A percentile compares a stretch with the other conserved stretches of the same genome.
phyloP scores from a whole-genome alignment of 1,140 invertebrate genomes.

The Lutraria rhynchaena region DNA sequence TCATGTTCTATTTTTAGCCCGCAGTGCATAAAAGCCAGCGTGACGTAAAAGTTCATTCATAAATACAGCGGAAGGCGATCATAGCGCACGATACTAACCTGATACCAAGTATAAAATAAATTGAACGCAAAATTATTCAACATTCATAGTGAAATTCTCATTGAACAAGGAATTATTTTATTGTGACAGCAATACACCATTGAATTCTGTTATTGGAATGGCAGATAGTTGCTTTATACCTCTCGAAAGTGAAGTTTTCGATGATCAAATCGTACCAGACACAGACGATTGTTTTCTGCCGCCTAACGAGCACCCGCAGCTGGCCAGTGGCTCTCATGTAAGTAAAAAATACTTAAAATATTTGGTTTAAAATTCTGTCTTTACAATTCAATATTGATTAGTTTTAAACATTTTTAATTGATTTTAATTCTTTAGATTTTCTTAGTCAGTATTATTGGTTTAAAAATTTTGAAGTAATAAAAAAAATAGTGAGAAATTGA shows the following conservation, averaged over 20 bases:
- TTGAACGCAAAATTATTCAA: too few species aligned
- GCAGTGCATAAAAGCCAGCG: slow-evolving; percentile 30
- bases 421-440: too few species aligned
- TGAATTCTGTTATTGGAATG: slow-evolving; percentile 59
- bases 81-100: background rate
- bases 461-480: too few species aligned
- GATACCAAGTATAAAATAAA: background rate
- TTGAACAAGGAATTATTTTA: slow-evolving; percentile 23
- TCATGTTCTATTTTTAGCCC: slow-evolving; percentile 40
- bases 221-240: slow-evolving; percentile 67
- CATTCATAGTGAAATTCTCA: slow-evolving; percentile 15
- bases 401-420: too few species aligned
- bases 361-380: too few species aligned
- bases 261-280: slow-evolving; percentile 81
- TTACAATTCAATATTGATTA: too few species aligned
- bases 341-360: too few species aligned
- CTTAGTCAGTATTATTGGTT: too few species aligned
- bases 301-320: slow-evolving; percentile 61
- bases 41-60: slow-evolving; percentile 64
- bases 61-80: slow-evolving; percentile 44
- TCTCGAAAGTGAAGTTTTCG: slow-evolving; percentile 68
- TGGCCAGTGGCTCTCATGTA: slow-evolving; percentile 65
- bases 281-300: slow-evolving; percentile 78
- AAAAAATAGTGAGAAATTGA: too few species aligned
- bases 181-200: background rate